A percentile compares a stretch with the other conserved stretches of the same genome.
phyloP scores from a whole-genome alignment of 2,797 vertebrate species.

The Hapalemur alaotrensis region DNA sequence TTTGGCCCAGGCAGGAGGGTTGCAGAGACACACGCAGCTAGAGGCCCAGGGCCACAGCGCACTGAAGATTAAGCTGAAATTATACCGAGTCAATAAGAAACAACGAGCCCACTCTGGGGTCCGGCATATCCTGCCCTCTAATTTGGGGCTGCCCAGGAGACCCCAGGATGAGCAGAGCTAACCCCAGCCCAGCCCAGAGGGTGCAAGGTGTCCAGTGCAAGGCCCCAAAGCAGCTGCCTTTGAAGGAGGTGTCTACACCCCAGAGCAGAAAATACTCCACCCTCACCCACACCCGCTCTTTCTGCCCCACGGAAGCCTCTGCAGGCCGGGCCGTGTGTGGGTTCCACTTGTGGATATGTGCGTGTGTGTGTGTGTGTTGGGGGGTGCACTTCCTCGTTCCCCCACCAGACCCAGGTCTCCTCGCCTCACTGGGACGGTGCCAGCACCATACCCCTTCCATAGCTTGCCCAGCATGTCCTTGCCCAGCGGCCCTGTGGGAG shows the following conservation, averaged over 20 bases:
- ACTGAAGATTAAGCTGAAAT: neutral
- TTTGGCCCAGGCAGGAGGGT: neutral
- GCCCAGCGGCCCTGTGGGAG: neutral
- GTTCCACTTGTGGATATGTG: neutral
- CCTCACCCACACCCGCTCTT: fast-evolving
- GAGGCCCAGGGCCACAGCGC: neutral
- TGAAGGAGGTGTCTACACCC: neutral
- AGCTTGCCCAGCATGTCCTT: neutral
- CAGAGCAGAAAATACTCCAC: neutral
- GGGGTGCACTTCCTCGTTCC: neutral
- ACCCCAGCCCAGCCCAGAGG: neutral
- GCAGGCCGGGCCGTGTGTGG: neutral
- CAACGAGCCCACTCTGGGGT: too few relatives aligned
- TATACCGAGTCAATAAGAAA: neutral
- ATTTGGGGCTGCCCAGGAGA: neutral
- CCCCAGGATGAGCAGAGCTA: neutral
- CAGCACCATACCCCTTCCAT: neutral
- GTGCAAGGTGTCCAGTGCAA: neutral
- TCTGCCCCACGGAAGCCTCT: neutral
- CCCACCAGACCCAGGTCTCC: neutral
- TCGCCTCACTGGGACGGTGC: fast-evolving
- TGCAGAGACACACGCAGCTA: neutral
- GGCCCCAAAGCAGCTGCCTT: neutral
- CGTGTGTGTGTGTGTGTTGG: neutral
- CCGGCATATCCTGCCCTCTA: neutral